Evolutionary conservation across 1,140 invertebrate genomes (phyloP).

Genomic region (Myzus persicae): DNA sequence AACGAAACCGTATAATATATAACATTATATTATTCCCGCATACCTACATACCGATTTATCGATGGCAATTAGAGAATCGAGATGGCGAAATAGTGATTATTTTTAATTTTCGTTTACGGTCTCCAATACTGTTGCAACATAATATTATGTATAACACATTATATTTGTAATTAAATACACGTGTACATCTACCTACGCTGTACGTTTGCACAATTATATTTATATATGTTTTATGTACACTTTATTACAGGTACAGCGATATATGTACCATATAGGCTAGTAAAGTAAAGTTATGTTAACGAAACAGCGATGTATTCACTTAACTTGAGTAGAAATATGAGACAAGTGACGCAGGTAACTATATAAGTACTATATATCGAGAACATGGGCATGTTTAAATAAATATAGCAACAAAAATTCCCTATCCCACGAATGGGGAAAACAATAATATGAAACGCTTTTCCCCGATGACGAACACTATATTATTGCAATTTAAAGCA

Average conservation of each 20-base stretch:
- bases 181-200: neutral
- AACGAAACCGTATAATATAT: neutral
- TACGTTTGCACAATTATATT: neutral
- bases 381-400: neutral
- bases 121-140: neutral
- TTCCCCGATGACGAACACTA: neutral
- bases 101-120: conserved; percentile 2
- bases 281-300: neutral
- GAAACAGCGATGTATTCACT: neutral
- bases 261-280: neutral
- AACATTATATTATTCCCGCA: neutral
- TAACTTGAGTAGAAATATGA: neutral
- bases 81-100: neutral
- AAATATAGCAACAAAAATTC: neutral
- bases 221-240: neutral
- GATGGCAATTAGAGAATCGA: neutral
- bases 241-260: neutral
- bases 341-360: neutral
- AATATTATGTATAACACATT: conserved; percentile 6
- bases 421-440: neutral
- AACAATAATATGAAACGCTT: neutral
- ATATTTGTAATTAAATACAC: neutral
- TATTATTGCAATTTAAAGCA: neutral
- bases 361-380: neutral
- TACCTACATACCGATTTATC: neutral